Conservation (phyloP, 2,888 invertebrate genomes). For the Pachydiplax longipennis region DNA sequence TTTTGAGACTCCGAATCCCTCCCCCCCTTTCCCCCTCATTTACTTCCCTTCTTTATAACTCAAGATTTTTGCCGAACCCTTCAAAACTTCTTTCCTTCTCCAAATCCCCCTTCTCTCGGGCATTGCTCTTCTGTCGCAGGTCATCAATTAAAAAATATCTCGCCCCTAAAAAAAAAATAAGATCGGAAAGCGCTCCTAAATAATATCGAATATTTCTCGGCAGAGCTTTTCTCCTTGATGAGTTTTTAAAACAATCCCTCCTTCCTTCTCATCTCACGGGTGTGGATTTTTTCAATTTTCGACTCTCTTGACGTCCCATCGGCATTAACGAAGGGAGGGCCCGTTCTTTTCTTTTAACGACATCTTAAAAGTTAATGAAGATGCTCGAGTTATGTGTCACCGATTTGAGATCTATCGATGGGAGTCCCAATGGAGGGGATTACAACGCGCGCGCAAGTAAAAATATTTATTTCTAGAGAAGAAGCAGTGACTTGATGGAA, state of each 20-base stretch:
- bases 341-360: not conserved
- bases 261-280: not conserved
- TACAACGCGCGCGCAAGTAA: no score
- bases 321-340: not conserved
- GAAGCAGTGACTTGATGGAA: no score
- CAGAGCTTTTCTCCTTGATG: not conserved
- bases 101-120: not conserved
- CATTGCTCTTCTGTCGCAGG: not conserved
- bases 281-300: not conserved
- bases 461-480: no score
- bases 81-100: constrained; percentile 22
- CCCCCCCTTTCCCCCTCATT: not conserved
- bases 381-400: not conserved
- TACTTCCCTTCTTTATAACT: not conserved
- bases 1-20: not conserved
- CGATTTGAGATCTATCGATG: not conserved
- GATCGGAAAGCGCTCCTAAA: not conserved
- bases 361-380: not conserved
- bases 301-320: not conserved
- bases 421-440: not conserved
- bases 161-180: not conserved
- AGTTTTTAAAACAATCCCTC: not conserved
- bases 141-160: constrained; percentile 37
- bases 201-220: not conserved
- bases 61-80: not conserved